phyloP scores from a whole-genome alignment of 2,888 invertebrate species.

The Amblyjoppa fuscipennis region DNA sequence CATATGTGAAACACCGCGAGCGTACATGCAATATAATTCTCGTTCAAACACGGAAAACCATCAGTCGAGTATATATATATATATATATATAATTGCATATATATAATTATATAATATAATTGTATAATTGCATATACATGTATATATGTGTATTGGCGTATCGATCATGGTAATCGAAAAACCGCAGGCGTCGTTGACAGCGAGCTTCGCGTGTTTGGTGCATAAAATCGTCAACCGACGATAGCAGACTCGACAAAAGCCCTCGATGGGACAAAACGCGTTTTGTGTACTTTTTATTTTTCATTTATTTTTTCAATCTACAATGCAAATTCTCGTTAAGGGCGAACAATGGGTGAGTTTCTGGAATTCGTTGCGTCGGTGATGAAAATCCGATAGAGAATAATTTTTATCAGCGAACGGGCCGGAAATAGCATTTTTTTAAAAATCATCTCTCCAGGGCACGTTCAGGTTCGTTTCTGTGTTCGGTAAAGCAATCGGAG shows the following conservation, averaged over 20 bases:
- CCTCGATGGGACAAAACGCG: too few species aligned
- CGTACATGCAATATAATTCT: background rate
- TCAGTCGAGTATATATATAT: background rate
- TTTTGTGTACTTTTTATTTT: too few species aligned
- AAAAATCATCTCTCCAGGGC: background rate
- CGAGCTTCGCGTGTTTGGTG: slow-evolving; percentile 7
- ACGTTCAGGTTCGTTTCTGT: background rate
- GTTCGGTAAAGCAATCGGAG: background rate
- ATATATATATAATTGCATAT: too few species aligned
- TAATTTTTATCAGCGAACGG: background rate
- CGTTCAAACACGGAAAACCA: background rate
- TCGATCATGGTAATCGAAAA: slow-evolving; percentile 20
- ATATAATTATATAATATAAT: too few species aligned
- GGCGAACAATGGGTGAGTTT: background rate
- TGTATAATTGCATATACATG: background rate
- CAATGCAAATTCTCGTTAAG: background rate
- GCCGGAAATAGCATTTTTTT: background rate
- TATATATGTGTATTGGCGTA: background rate
- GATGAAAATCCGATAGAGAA: background rate
- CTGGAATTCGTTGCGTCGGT: background rate
- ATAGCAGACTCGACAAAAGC: background rate
- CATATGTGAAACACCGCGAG: background rate
- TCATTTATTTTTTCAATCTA: too few species aligned
- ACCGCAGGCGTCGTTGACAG: slow-evolving; percentile 13
- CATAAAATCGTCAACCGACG: slow-evolving; percentile 12